Base-by-base conservation (phyloP, 2,113 vertebrate species). In the Numenius arquata region DNA sequence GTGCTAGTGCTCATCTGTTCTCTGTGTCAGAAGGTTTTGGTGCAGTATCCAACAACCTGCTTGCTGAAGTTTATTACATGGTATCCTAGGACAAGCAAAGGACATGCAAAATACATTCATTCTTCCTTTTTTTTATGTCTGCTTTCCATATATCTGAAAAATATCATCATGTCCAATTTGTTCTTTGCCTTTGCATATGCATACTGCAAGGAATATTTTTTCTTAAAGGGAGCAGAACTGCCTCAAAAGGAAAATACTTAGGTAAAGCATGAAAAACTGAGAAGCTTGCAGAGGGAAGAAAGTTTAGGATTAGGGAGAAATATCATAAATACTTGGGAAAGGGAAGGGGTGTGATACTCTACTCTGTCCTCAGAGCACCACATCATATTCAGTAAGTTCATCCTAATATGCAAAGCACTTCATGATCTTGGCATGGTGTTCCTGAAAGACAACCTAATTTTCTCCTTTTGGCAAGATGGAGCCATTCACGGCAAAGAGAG, bases 391-490 rank as follows among this genome's bases (percentile, higher is more conserved):
- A 13, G 1, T 47, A 48, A n/a, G 0, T 63, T 52, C 34, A 15
- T 70, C 19, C 41, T 70, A 71, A 74, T n/a, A 67, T 20, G 20
- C 50, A 74, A 86, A 80, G 20, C 50, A 27, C 17, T 77, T 85
- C 11, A 27, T 79, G 40, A 58, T 70, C 71, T 85, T 68, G n/a
- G 27, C 58, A 50, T 73, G 72, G 9, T 8, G 29, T 62, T 88
- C 52, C 55, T 94, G 36, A 93, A 90, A 85, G 32, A 50, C 26
- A 78, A 43, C 45, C 52, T 50, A 29, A 56, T 75, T 89, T 56
- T 79, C 38, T 91, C n/a, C 32, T 74, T 85, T 82, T 88, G 81
- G 77, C 81, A 82, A 63, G 90, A 56, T 50, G 47, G 18, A 72
- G 14, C 14, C 43, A 52, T 88, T 93, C 61, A 56, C 26, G 82